These are phyloP conservation scores for Andrena fulva DNA, from an alignment of 2,888 invertebrate genomes.

Conservation along the genomic window DNA sequence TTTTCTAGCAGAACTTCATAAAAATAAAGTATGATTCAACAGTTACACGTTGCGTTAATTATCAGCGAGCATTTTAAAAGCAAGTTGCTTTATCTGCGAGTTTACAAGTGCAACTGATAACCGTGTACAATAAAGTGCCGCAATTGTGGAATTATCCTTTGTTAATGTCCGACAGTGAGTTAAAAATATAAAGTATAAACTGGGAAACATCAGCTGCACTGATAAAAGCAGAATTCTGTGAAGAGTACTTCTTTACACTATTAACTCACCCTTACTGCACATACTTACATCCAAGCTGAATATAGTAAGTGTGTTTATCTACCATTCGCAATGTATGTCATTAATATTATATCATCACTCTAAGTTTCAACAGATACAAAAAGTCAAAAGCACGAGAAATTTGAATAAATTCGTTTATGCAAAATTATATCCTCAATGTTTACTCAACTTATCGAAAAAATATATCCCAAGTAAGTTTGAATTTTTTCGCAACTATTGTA, in stretches of 20 bases:
- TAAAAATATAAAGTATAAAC: conserved; percentile 18
- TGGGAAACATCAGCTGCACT: not conserved
- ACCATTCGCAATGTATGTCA: not conserved
- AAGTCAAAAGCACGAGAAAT: no score
- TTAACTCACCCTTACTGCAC: not conserved
- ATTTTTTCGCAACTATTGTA: no score
- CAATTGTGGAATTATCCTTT: conserved; percentile 43
- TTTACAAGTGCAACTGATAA: conserved; percentile 67
- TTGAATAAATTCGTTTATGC: no score
- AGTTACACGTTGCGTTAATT: conserved; percentile 32
- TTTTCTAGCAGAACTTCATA: conserved; percentile 6
- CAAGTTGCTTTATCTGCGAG: conserved; percentile 44
- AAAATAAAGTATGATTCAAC: conserved; percentile 2
- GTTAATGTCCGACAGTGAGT: conserved; percentile 25
- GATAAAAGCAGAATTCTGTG: conserved; percentile 27
- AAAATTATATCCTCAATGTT: no score
- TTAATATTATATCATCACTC: not conserved
- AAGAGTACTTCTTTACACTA: not conserved
- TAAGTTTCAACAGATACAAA: no score
- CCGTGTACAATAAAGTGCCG: conserved; percentile 56
- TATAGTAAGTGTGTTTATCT: not conserved
- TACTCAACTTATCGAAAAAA: no score
- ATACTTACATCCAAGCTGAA: not conserved
- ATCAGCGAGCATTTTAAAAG: conserved; percentile 39
- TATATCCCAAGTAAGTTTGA: no score